Base-by-base conservation (phyloP, 1,140 invertebrate species). In the Diorhabda carinulata region DNA sequence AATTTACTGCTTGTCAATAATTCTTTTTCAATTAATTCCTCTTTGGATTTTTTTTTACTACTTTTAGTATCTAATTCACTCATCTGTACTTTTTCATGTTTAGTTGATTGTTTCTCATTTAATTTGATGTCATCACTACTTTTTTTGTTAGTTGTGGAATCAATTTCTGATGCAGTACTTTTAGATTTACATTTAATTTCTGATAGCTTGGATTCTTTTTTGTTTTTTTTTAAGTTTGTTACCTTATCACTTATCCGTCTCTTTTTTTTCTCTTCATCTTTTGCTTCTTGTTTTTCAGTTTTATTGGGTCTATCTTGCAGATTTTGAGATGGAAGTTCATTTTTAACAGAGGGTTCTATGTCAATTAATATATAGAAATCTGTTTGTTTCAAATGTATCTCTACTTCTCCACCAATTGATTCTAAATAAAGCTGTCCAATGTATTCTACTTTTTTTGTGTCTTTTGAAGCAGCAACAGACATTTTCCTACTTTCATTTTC, bases 351-450 rank as follows among this genome's bases (percentile, higher is more conserved):
- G 56, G 43, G 43, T 7, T 64, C 25, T 7, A 67, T 60, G 40
- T 67, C 65, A 10, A 67, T 7, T 60, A 67, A 67, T n/a, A 41
- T 60, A 9, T 10, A 59, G 7, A 59, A 60, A 7, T 41, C 9
- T 25, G 57, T 45, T 43, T 40, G 42, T 60, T 60, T 44, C n/a
- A 67, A 43, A 43, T 41, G 65, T 4, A 67, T 41, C 10, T 60
- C 57, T 8, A 67, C 57, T 60, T 59, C 65, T 6, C 7, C 57
- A 7, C 58, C 57, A 25, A 60, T 10, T 44, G 1, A 52, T 45
- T 67, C 65, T 7, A 67, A 40, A 59, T 40, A 67, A 4, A 67
- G 52, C 42, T 60, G 57, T 42, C 65, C 65, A 45, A 67, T 59
- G 5, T 57, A 60, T 5, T 8, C 42, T 3, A 57, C 44, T 57